Base-by-base conservation (phyloP, 2,113 vertebrate species). In the Indri indri region DNA sequence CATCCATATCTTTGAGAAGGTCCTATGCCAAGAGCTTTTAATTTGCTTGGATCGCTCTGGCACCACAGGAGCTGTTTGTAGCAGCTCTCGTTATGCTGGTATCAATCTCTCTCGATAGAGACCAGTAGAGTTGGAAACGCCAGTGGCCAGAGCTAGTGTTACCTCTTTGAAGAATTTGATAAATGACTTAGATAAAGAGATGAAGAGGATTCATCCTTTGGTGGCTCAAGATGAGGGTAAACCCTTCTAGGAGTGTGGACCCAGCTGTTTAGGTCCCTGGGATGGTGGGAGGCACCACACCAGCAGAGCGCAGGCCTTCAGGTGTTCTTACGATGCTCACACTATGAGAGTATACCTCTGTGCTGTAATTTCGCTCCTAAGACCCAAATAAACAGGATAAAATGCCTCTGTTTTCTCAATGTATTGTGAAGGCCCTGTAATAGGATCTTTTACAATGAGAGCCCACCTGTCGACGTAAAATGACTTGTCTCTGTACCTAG, bases 201-300 rank as follows among this genome's bases (percentile, higher is more conserved):
- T 50, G 22, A n/a, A 90, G 37, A 92, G 37, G 30, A 22, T 37
- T 52, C 57, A 40, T 50, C 27, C 61, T 90, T 63, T 6, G 27
- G 22, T 22, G 57, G 4, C 23, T 80, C 32, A 40, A 47, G 30
- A 59, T 25, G 30, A 57, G 20, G 54, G 6, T 50, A 17, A 12
- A 20, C 14, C 11, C 47, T 68, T 12, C 6, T 32, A 6, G 27
- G 34, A 17, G 50, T 70, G 14, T 37, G 68, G 85, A 68, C 54
- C 22, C 66, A 23, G 8, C 22, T n/a, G 3, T 3, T 71, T 22
- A 42, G 1, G 47, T 32, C 25, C 4, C 1, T 16, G 3, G 32
- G 47, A 16, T 5, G 9, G 42, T 54, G 57, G 32, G 5, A 50
- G 68, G 16, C 0, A 6, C 22, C 12, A 2, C 0, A 0, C 34